Percentiles rank a stretch among this genome's conserved stretches.
Evolutionary conservation across 2,888 invertebrate species (phyloP).

Genomic region (Drosophila nr. fundita): DNA sequence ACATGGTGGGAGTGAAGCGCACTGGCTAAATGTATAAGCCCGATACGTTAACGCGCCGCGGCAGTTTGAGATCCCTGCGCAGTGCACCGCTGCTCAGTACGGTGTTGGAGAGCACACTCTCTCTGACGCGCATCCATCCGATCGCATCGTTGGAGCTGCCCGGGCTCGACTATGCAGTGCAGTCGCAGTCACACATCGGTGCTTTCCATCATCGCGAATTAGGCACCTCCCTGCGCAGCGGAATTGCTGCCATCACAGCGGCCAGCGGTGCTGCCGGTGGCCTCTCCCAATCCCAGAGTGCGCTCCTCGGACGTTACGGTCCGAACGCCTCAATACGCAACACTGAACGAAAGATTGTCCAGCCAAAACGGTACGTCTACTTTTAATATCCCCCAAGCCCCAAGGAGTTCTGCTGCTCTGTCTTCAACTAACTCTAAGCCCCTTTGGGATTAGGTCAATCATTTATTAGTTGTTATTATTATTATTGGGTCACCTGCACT

Average conservation of each 20-base stretch:
- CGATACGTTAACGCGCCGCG: slow-evolving; percentile 84
- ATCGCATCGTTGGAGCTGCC: slow-evolving; percentile 85
- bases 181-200: slow-evolving; percentile 79
- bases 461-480: background rate
- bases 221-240: slow-evolving; percentile 80
- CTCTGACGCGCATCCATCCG: slow-evolving; percentile 85
- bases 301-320: slow-evolving; percentile 79
- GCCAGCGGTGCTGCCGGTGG: slow-evolving; percentile 68
- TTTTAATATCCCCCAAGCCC: background rate
- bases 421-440: background rate
- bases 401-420: background rate
- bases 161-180: slow-evolving; percentile 84
- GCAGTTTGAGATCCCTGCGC: slow-evolving; percentile 85
- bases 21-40: slow-evolving; percentile 84
- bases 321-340: slow-evolving; percentile 81
- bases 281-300: slow-evolving; percentile 73
- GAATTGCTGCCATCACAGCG: slow-evolving; percentile 79
- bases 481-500: no score
- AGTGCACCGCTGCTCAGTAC: slow-evolving; percentile 85
- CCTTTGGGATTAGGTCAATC: background rate
- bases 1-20: slow-evolving; percentile 29
- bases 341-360: slow-evolving; percentile 82
- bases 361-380: slow-evolving; percentile 84
- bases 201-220: slow-evolving; percentile 77
- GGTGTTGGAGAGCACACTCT: slow-evolving; percentile 85